Evolutionary conservation across 2,888 invertebrate species (phyloP).

Genomic region (Trissonchulus latispiculum): DNA sequence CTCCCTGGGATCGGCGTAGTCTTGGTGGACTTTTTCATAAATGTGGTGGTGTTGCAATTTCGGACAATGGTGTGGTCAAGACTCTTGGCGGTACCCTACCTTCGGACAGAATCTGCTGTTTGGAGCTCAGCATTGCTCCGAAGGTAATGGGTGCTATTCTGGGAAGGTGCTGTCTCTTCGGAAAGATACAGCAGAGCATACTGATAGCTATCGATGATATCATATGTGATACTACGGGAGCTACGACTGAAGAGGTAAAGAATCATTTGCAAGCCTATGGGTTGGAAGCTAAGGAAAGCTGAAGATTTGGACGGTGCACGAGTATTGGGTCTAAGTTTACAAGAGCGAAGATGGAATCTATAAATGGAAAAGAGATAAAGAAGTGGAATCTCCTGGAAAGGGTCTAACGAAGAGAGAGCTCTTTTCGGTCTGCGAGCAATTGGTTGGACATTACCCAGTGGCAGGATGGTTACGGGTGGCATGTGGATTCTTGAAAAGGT

Average conservation of each 20-base stretch:
- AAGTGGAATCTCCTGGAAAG: background rate
- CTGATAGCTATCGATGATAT: conserved; percentile 6
- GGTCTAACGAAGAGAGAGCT: no score
- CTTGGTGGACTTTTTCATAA: no score
- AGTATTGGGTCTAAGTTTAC: background rate
- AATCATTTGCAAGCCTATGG: background rate
- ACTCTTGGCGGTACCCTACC: background rate
- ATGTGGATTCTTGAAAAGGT: no score
- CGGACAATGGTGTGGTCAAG: no score
- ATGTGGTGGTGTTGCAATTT: no score
- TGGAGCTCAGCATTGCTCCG: background rate
- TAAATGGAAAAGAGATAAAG: background rate
- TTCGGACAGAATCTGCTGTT: background rate
- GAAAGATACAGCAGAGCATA: background rate
- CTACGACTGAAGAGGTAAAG: background rate
- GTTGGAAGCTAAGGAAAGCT: background rate
- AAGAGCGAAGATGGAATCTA: background rate
- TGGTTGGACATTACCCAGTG: background rate
- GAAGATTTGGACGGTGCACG: no score
- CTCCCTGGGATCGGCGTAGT: no score
- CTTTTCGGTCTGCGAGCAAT: background rate
- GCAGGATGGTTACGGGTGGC: no score
- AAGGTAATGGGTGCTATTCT: background rate
- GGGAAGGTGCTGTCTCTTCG: background rate
- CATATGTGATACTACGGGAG: background rate